These are phyloP conservation scores for Dallia pectoralis DNA, from an alignment of 2,797 vertebrate species.

Conservation along the genomic window DNA sequence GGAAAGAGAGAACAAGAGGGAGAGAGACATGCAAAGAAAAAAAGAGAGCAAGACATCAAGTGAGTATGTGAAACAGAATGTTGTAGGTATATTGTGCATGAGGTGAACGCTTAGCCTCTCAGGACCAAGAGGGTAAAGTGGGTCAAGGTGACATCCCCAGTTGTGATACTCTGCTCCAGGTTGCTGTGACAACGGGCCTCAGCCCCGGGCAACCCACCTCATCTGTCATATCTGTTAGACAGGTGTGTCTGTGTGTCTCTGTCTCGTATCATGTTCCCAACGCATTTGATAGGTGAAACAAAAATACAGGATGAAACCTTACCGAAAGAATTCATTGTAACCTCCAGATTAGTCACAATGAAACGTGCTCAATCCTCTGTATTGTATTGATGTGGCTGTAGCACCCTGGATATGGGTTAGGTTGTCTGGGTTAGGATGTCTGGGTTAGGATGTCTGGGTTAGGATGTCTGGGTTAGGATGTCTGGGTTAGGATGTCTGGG, in stretches of 20 bases:
- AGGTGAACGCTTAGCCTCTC: not conserved
- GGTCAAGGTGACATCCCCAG: constrained; percentile 63
- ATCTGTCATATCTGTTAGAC: constrained; percentile 67
- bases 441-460: not conserved
- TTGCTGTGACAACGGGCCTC: constrained; percentile 41
- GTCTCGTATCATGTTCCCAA: constrained; percentile 26
- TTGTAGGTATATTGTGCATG: not conserved
- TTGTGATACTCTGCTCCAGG: constrained; percentile 42
- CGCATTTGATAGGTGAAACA: not conserved
- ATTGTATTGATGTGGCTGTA: not conserved
- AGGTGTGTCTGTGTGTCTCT: constrained; percentile 29
- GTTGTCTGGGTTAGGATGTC: not conserved
- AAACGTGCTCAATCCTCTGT: too few species aligned
- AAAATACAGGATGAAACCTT: not conserved
- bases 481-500: not conserved
- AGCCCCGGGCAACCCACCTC: constrained; percentile 34
- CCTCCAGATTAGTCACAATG: not conserved
- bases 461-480: not conserved
- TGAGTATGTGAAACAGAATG: not conserved
- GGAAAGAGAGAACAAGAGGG: not conserved
- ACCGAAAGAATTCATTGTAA: not conserved
- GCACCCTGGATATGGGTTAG: not conserved
- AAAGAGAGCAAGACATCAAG: not conserved
- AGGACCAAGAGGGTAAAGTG: constrained; percentile 44
- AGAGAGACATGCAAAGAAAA: too few species aligned